phyloP scores from a whole-genome alignment of 1,140 invertebrate genomes.

The Camponotus floridanus region DNA sequence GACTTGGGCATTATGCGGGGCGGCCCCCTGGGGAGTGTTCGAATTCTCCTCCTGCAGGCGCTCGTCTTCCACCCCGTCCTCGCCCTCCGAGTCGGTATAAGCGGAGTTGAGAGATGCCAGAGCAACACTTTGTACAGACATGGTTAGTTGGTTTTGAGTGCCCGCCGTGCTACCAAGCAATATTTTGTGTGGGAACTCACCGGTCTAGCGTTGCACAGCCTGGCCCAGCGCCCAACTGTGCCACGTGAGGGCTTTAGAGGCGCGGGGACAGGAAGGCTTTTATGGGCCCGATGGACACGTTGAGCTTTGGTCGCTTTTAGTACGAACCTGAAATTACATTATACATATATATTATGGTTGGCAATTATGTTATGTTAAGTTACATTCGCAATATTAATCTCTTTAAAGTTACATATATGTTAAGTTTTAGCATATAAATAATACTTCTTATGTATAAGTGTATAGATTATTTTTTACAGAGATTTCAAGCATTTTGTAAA shows the following conservation, averaged over 20 bases:
- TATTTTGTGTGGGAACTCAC: conserved; percentile 86
- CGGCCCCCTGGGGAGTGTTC: conserved; percentile 79
- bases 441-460: too few relatives aligned
- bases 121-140: conserved; percentile 87
- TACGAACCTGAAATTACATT: conserved; percentile 34
- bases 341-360: background rate
- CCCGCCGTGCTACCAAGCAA: conserved; percentile 83
- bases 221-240: conserved; percentile 52
- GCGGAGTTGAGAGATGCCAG: conserved; percentile 93
- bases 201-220: conserved; percentile 76
- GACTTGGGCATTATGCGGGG: conserved; percentile 80
- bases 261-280: conserved; percentile 46
- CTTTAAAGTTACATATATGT: too few relatives aligned
- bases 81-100: conserved; percentile 94
- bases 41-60: conserved; percentile 83
- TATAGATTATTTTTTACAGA: too few relatives aligned
- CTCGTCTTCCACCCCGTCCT: conserved; percentile 90
- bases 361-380: background rate
- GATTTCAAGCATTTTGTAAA: too few relatives aligned
- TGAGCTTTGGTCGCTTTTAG: conserved; percentile 56
- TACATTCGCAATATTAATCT: background rate
- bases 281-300: conserved; percentile 38
- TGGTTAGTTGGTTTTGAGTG: conserved; percentile 85
- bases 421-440: too few relatives aligned
- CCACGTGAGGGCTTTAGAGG: conserved; percentile 50